These are phyloP conservation scores for Eulithis testata DNA, from an alignment of 2,888 invertebrate species.

Conservation along the genomic window DNA sequence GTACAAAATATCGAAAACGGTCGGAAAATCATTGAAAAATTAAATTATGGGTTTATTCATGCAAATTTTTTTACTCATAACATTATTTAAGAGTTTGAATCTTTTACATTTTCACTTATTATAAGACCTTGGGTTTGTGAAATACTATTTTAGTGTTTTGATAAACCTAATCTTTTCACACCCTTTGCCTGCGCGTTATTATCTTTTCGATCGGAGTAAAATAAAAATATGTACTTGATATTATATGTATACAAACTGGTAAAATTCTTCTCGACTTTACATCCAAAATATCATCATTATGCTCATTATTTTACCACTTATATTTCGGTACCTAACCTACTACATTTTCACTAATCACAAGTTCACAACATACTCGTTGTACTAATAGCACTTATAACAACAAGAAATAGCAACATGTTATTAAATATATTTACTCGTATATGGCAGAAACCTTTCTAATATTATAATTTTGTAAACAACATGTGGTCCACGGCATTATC, in stretches of 20 bases:
- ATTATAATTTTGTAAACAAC: slow-evolving; percentile 37
- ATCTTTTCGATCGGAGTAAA: background rate
- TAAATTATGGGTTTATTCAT: too few species aligned
- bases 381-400: background rate
- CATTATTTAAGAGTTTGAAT: background rate
- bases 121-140: too few species aligned
- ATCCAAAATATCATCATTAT: too few species aligned
- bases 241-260: too few species aligned
- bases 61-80: background rate
- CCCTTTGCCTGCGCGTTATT: background rate
- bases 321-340: too few species aligned
- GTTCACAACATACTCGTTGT: background rate
- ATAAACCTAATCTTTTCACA: background rate
- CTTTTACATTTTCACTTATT: too few species aligned
- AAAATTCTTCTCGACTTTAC: background rate
- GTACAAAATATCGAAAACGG: too few species aligned
- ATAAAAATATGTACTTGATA: background rate
- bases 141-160: too few species aligned
- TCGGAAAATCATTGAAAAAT: too few species aligned
- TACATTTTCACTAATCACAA: background rate
- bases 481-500: slow-evolving; percentile 43
- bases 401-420: background rate
- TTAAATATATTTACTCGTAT: background rate
- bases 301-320: too few species aligned
- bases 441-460: slow-evolving; percentile 19